Evolutionary conservation across 1,140 invertebrate genomes (phyloP).

Genomic region (Drosophila burlai): DNA sequence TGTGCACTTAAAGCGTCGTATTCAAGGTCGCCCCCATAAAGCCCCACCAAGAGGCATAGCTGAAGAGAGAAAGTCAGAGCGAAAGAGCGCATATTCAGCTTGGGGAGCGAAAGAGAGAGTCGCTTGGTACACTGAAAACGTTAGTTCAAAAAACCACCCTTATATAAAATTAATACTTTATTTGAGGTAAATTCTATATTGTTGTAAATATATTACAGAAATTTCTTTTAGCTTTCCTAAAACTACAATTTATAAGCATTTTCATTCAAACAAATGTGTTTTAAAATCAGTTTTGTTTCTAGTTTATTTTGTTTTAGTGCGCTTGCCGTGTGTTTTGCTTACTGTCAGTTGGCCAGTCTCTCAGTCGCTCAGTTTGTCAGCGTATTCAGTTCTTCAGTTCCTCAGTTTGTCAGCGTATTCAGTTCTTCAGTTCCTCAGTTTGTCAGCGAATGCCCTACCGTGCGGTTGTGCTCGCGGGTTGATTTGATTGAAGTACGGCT

Average conservation of each 20-base stretch:
- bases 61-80: constrained; percentile 39
- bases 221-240: neutral
- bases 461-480: constrained; percentile 70
- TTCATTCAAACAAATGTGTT: neutral
- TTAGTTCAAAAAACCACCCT: neutral
- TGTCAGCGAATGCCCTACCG: constrained; percentile 68
- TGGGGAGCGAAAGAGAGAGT: constrained; percentile 17
- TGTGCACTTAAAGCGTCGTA: neutral
- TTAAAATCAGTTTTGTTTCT: neutral
- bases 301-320: neutral
- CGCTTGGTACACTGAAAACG: constrained; percentile 3
- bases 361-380: constrained; percentile 47
- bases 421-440: constrained; percentile 45
- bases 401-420: constrained; percentile 67
- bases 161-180: neutral
- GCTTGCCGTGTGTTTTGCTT: constrained; percentile 8
- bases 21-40: constrained; percentile 57
- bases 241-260: neutral
- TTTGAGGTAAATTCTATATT: too few species aligned
- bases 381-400: constrained; percentile 29
- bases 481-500: constrained; percentile 29
- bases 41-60: constrained; percentile 22
- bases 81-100: constrained; percentile 60
- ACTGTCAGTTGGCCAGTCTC: neutral
- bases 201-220: neutral